Conservation (phyloP, 2,888 invertebrate genomes). For the Himalopsyche anomala region DNA sequence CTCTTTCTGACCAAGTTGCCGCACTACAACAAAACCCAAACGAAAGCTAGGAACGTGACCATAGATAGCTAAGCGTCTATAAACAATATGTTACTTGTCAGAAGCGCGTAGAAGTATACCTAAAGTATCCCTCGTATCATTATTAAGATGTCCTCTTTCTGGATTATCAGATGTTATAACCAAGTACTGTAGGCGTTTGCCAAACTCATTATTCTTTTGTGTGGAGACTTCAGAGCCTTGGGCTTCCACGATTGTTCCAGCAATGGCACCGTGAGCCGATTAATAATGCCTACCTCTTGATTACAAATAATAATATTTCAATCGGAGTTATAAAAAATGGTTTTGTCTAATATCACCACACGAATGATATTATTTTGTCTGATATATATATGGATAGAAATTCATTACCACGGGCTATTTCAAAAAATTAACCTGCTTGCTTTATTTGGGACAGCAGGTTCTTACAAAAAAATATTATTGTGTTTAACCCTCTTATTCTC, state of each 20-base stretch:
- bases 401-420: slow-evolving; percentile 22
- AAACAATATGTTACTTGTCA: too few relatives aligned
- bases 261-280: background rate
- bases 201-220: slow-evolving; percentile 31
- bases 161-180: slow-evolving; percentile 22
- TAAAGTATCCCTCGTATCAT: background rate
- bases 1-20: too few relatives aligned
- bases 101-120: too few relatives aligned
- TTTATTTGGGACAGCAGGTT: too few relatives aligned
- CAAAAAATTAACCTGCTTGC: slow-evolving; percentile 8
- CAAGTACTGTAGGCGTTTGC: slow-evolving; percentile 25
- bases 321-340: slow-evolving; percentile 38
- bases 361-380: slow-evolving; percentile 18
- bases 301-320: slow-evolving; percentile 38
- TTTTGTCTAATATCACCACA: slow-evolving; percentile 8
- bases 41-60: too few relatives aligned
- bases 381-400: background rate
- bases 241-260: slow-evolving; percentile 26
- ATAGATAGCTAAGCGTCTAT: too few relatives aligned
- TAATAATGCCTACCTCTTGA: slow-evolving; percentile 35
- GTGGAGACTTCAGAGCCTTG: background rate
- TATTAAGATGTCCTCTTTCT: slow-evolving; percentile 38
- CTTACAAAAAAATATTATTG: too few relatives aligned
- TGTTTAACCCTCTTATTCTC: too few relatives aligned
- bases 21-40: too few relatives aligned